These are phyloP conservation scores for Eumerus sabulonum DNA, from an alignment of 2,888 invertebrate species.

Conservation along the genomic window DNA sequence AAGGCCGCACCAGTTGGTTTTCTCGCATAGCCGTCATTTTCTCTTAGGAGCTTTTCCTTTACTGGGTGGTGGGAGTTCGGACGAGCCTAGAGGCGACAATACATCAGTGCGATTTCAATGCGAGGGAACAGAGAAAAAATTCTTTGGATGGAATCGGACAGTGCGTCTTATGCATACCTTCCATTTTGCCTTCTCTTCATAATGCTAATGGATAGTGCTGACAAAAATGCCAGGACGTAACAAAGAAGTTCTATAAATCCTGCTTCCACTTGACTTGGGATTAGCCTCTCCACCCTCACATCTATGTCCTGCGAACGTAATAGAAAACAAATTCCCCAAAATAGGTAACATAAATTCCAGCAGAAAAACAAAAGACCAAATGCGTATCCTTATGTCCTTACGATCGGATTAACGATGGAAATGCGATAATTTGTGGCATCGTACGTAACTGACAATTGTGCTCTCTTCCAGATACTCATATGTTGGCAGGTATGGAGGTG, in stretches of 20 bases:
- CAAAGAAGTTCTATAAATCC: conserved; percentile 59
- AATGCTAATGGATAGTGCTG: conserved; percentile 59
- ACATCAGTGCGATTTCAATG: too few relatives aligned
- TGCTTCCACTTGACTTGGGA: conserved; percentile 65
- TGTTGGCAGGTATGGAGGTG: background rate
- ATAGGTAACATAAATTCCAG: conserved; percentile 62
- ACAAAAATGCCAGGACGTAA: conserved; percentile 47
- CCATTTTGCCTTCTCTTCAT: conserved; percentile 17
- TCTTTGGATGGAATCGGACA: too few relatives aligned
- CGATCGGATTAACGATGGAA: conserved; percentile 65
- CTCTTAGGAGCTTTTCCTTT: too few relatives aligned
- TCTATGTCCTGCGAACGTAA: conserved; percentile 16
- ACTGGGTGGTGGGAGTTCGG: too few relatives aligned
- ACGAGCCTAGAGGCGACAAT: too few relatives aligned
- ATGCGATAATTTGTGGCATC: conserved; percentile 66
- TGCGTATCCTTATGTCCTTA: conserved; percentile 62
- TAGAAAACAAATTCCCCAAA: conserved; percentile 64
- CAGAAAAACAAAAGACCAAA: conserved; percentile 1
- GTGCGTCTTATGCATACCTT: too few relatives aligned
- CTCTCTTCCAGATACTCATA: conserved; percentile 1
- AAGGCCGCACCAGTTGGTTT: too few relatives aligned
- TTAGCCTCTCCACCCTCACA: too few relatives aligned
- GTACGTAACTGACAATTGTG: conserved; percentile 44
- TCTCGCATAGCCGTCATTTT: too few relatives aligned
- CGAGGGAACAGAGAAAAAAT: too few relatives aligned